Evolutionary conservation across 2,888 invertebrate species (phyloP).

Genomic region (Drosophila subsilvestris): DNA sequence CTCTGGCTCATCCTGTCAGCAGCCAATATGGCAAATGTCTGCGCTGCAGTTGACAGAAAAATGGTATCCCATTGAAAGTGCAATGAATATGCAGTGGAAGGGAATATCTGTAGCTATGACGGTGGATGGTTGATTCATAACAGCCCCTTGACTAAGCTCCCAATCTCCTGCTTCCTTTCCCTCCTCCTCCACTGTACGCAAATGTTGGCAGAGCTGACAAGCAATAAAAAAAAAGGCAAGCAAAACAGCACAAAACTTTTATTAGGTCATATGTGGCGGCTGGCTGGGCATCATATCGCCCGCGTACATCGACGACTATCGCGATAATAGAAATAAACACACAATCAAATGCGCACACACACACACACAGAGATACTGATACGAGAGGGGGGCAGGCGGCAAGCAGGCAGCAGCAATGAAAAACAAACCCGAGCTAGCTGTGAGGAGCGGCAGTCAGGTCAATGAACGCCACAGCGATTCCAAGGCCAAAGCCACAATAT

Average conservation of each 20-base stretch:
- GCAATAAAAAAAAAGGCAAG: constrained; percentile 19
- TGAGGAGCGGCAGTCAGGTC: constrained; percentile 55
- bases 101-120: background rate
- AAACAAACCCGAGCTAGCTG: constrained; percentile 49
- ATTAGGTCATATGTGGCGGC: constrained; percentile 65
- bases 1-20: constrained; percentile 21
- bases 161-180: background rate
- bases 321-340: constrained; percentile 74
- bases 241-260: constrained; percentile 58
- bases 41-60: constrained; percentile 33
- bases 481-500: constrained; percentile 81
- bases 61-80: constrained; percentile 22
- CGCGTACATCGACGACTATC: constrained; percentile 66
- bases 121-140: background rate
- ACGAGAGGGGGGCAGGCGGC: constrained; percentile 17
- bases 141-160: background rate
- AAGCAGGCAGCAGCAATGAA: constrained; percentile 37
- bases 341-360: constrained; percentile 31
- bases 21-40: constrained; percentile 21
- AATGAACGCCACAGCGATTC: constrained; percentile 77
- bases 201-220: constrained; percentile 11
- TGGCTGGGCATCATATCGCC: constrained; percentile 66
- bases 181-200: constrained; percentile 16
- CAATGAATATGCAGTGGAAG: background rate
- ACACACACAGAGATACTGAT: constrained; percentile 29